Evolutionary conservation across 2,797 vertebrate genomes (phyloP).

Genomic region (Erpetoichthys calabaricus): DNA sequence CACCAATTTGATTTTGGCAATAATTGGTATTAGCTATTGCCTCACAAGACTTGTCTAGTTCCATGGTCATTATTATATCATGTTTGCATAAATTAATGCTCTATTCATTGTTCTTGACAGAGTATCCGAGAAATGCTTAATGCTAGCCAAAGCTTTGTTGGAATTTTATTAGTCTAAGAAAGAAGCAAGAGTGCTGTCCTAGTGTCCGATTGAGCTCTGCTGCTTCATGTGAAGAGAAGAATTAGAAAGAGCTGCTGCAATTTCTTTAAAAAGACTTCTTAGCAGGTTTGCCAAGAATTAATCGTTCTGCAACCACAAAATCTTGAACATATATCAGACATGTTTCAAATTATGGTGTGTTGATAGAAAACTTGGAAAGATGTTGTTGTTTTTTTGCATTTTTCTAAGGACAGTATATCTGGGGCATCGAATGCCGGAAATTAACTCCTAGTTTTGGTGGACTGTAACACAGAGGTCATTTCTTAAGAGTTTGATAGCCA

Average conservation of each 20-base stretch:
- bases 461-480: slow-evolving; percentile 7
- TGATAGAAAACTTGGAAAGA: slow-evolving; percentile 64
- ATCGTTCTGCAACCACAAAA: slow-evolving; percentile 56
- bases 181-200: slow-evolving; percentile 39
- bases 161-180: slow-evolving; percentile 19
- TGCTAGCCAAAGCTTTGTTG: slow-evolving; percentile 1
- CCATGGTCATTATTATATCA: no score
- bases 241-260: slow-evolving; percentile 42
- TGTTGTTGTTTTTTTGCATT: slow-evolving; percentile 33
- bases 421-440: slow-evolving; percentile 28
- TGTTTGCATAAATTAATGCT: no score
- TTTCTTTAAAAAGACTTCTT: slow-evolving; percentile 18
- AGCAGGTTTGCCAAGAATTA: slow-evolving; percentile 52
- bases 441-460: slow-evolving; percentile 32
- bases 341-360: slow-evolving; percentile 62
- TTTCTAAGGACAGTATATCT: slow-evolving; percentile 40
- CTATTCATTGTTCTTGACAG: slow-evolving; percentile 51
- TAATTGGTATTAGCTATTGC: no score
- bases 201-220: slow-evolving; percentile 38
- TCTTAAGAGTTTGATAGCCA: slow-evolving; percentile 25
- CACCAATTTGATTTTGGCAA: no score
- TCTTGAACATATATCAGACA: slow-evolving; percentile 54
- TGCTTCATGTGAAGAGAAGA: slow-evolving; percentile 37
- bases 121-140: slow-evolving; percentile 49
- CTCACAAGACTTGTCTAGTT: no score